Percentiles rank a stretch among this genome's conserved stretches.
phyloP scores from a whole-genome alignment of 1,140 invertebrate species.

The Drosophila nasuta region DNA sequence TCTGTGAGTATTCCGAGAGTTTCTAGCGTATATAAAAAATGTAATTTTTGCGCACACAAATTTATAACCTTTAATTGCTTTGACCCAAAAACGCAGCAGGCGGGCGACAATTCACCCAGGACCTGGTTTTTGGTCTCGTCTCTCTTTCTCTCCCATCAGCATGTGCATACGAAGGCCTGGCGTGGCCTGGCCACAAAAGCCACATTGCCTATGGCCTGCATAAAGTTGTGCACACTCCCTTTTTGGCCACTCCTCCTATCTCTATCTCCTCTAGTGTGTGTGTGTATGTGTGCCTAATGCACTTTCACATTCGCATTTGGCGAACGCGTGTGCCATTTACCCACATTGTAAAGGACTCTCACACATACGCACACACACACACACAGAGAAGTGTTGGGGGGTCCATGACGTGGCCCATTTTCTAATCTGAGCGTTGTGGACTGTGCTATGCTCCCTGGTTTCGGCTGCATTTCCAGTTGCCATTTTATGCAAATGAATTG shows the following conservation, averaged over 20 bases:
- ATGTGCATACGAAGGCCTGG: slow-evolving; percentile 26
- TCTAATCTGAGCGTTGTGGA: slow-evolving; percentile 53
- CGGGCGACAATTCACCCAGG: slow-evolving; percentile 25
- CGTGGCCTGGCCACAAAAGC: slow-evolving; percentile 66
- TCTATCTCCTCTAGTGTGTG: not conserved
- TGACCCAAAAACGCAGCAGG: slow-evolving; percentile 78
- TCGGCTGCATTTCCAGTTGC: slow-evolving; percentile 56
- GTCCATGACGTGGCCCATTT: slow-evolving; percentile 61
- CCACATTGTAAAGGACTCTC: slow-evolving; percentile 47
- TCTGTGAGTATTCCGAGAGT: slow-evolving; percentile 9
- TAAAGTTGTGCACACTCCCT: slow-evolving; percentile 53
- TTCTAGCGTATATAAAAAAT: slow-evolving; percentile 42
- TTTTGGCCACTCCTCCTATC: not conserved
- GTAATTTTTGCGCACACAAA: slow-evolving; percentile 77
- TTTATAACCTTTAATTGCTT: slow-evolving; percentile 84
- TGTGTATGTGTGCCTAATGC: slow-evolving; percentile 65
- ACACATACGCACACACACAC: not conserved
- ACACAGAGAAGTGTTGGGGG: not conserved
- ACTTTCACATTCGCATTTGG: slow-evolving; percentile 63
- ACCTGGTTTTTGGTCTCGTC: slow-evolving; percentile 13
- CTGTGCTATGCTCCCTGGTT: slow-evolving; percentile 21
- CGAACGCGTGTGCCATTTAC: slow-evolving; percentile 65
- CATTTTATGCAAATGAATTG: slow-evolving; percentile 82
- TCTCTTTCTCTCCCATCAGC: not conserved
- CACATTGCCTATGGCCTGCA: slow-evolving; percentile 73